phyloP scores from a whole-genome alignment of 2,113 vertebrate genomes.

The Gambusia holbrooki region DNA sequence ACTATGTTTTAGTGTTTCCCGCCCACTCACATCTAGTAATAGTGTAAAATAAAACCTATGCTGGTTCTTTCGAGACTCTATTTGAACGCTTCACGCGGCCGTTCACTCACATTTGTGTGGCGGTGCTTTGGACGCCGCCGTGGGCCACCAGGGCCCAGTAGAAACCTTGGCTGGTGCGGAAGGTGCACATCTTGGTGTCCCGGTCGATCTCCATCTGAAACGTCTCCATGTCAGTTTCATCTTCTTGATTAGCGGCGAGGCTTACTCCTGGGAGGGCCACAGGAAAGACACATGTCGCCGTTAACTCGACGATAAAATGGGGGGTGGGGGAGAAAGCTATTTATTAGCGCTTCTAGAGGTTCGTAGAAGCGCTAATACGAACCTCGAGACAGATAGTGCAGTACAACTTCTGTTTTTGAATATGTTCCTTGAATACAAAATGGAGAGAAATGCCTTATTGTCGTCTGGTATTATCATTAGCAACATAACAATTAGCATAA shows the following conservation, averaged over 20 bases:
- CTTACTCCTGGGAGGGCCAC: constrained; percentile 84
- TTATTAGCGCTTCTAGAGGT: too few species aligned
- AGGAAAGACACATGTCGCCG: neutral
- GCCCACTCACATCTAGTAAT: neutral
- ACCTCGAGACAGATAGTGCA: too few species aligned
- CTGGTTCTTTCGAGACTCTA: neutral
- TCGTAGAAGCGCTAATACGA: too few species aligned
- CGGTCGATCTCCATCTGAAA: constrained; percentile 96
- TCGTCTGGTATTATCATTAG: neutral
- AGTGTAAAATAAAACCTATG: neutral
- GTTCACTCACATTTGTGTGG: constrained; percentile 87
- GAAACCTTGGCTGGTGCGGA: constrained; percentile 88
- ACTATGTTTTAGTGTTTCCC: neutral
- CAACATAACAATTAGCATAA: neutral
- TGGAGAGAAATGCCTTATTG: neutral
- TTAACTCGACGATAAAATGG: neutral
- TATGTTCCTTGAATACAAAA: too few species aligned
- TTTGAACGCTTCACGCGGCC: neutral
- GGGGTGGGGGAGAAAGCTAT: too few species aligned
- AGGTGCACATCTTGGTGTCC: constrained; percentile 89
- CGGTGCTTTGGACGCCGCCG: constrained; percentile 90
- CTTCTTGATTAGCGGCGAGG: constrained; percentile 94
- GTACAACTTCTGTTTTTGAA: too few species aligned
- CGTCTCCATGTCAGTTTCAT: constrained; percentile 93
- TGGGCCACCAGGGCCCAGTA: constrained; percentile 95